These are phyloP conservation scores for Drosophila insularis DNA, from an alignment of 1,140 invertebrate species.

Conservation along the genomic window DNA sequence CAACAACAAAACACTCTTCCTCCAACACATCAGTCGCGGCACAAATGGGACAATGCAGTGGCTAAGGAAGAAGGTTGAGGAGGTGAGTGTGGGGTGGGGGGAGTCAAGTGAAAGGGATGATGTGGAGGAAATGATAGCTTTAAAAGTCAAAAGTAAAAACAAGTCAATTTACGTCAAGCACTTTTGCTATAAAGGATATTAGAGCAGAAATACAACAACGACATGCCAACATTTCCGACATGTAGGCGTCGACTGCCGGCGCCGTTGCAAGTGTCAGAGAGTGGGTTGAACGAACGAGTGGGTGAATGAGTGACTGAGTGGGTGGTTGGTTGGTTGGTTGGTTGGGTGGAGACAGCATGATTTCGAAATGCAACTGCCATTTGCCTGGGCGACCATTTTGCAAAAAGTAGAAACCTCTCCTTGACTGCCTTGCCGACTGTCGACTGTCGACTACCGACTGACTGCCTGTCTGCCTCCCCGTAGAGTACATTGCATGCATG, in stretches of 20 bases:
- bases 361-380: conserved; percentile 65
- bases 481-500: conserved; percentile 70
- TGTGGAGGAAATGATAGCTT: conserved; percentile 35
- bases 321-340: neutral
- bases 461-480: neutral
- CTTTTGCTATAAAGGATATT: conserved; percentile 81
- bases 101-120: neutral
- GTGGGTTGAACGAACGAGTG: neutral
- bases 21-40: neutral
- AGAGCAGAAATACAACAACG: conserved; percentile 81
- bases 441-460: neutral
- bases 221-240: conserved; percentile 81
- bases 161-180: conserved; percentile 81
- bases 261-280: conserved; percentile 54
- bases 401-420: conserved; percentile 1
- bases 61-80: neutral
- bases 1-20: neutral
- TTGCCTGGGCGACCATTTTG: conserved; percentile 72
- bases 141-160: conserved; percentile 81
- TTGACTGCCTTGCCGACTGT: neutral
- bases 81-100: neutral
- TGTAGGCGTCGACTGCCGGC: conserved; percentile 77
- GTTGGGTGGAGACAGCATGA: conserved; percentile 5
- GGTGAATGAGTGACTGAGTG: neutral
- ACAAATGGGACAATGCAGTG: neutral